A percentile compares a stretch with the other conserved stretches of the same genome.
These are phyloP conservation scores for Cheilosia pagana DNA, from an alignment of 2,888 invertebrate genomes.

Conservation along the genomic window DNA sequence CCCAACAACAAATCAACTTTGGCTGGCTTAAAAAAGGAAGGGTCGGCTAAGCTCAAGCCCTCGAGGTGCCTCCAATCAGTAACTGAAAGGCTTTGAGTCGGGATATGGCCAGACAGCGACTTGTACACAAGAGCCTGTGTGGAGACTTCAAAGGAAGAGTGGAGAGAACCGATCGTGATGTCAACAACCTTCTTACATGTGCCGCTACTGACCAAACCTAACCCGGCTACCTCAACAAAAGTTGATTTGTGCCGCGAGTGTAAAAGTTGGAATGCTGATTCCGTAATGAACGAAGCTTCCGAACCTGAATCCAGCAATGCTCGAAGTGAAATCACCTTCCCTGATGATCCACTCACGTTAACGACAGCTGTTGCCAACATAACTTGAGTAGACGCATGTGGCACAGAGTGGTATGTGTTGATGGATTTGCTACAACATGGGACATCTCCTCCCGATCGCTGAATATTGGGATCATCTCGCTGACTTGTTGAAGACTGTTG, in stretches of 20 bases:
- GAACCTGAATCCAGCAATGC: constrained; percentile 15
- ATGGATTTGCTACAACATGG: constrained; percentile 8
- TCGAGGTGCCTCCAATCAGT: constrained; percentile 16
- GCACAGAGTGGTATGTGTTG: constrained; percentile 8
- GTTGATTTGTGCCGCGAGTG: neutral
- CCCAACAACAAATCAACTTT: constrained; percentile 25
- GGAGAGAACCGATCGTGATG: neutral
- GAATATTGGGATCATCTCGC: neutral
- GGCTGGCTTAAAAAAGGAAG: constrained; percentile 13
- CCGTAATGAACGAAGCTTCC: constrained; percentile 5
- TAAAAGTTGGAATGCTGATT: neutral
- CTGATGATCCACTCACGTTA: constrained; percentile 7
- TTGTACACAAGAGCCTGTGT: constrained; percentile 21
- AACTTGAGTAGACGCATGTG: neutral
- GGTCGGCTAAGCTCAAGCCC: constrained; percentile 23
- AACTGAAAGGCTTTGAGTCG: constrained; percentile 1
- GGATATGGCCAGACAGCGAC: constrained; percentile 36
- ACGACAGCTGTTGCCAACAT: constrained; percentile 9
- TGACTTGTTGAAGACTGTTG: neutral
- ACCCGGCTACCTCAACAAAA: constrained; percentile 15
- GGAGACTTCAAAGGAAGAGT: neutral
- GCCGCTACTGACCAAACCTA: constrained; percentile 26
- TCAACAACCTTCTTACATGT: constrained; percentile 21
- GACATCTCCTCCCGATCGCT: neutral
- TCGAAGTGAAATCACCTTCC: constrained; percentile 4